Evolutionary conservation across 1,140 invertebrate species (phyloP).

Genomic region (Tetragonula clypearis): DNA sequence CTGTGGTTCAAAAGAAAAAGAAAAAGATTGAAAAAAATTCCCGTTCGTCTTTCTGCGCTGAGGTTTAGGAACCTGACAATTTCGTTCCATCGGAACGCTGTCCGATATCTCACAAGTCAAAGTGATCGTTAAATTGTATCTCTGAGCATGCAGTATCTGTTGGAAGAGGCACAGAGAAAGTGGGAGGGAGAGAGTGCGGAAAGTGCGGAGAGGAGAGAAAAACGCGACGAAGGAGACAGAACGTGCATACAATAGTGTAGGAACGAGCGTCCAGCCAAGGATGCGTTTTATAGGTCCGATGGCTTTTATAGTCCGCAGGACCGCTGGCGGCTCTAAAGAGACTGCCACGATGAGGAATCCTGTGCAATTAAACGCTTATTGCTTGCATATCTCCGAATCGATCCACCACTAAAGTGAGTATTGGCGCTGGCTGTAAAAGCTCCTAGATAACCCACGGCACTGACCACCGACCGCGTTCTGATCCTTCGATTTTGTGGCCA

Average conservation of each 20-base stretch:
- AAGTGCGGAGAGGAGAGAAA: background rate
- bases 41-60: no score
- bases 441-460: conserved; percentile 73
- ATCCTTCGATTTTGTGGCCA: conserved; percentile 55
- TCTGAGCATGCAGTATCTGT: conserved; percentile 40
- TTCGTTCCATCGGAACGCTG: conserved; percentile 30
- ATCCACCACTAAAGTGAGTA: conserved; percentile 80
- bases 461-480: conserved; percentile 65
- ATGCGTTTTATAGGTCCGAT: conserved; percentile 82
- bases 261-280: conserved; percentile 75
- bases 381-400: conserved; percentile 82
- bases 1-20: no score
- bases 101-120: conserved; percentile 13
- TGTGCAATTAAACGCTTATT: conserved; percentile 82
- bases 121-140: conserved; percentile 57
- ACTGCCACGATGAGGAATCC: conserved; percentile 80
- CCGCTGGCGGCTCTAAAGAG: conserved; percentile 75
- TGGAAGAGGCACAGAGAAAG: background rate
- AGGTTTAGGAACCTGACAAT: conserved; percentile 14
- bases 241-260: conserved; percentile 72
- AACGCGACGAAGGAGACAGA: conserved; percentile 23
- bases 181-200: background rate
- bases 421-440: conserved; percentile 78
- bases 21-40: no score
- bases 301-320: conserved; percentile 79